A percentile compares a stretch with the other conserved stretches of the same genome.
Evolutionary conservation across 1,140 invertebrate species (phyloP).

Genomic region (Melanaphis sacchari): DNA sequence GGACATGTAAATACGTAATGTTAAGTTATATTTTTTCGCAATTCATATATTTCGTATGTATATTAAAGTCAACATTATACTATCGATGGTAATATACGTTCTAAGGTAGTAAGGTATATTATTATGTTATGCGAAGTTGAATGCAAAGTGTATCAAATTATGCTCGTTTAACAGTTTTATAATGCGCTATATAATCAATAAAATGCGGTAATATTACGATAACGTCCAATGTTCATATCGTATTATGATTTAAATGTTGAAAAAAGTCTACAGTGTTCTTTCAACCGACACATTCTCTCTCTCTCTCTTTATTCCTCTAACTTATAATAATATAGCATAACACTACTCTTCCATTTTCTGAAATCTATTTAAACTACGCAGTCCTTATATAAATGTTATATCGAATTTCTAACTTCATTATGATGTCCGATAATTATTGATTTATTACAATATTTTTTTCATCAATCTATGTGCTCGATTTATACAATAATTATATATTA

Average conservation of each 20-base stretch:
- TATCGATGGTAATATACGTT: background rate
- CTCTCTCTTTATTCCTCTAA: too few relatives aligned
- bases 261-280: background rate
- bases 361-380: background rate
- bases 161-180: background rate
- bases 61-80: background rate
- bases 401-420: too few relatives aligned
- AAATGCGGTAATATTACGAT: background rate
- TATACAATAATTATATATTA: background rate
- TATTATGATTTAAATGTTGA: background rate
- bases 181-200: background rate
- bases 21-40: background rate
- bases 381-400: background rate
- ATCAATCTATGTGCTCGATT: too few relatives aligned
- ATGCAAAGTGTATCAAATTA: background rate
- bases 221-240: background rate
- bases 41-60: background rate
- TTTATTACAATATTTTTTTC: too few relatives aligned
- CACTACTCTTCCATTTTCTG: background rate
- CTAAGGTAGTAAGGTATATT: background rate
- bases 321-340: background rate
- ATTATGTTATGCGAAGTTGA: background rate
- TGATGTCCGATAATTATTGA: too few relatives aligned
- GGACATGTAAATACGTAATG: background rate
- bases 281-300: background rate